phyloP scores from a whole-genome alignment of 1,140 invertebrate genomes.

The Pygmarrhopalites habei region DNA sequence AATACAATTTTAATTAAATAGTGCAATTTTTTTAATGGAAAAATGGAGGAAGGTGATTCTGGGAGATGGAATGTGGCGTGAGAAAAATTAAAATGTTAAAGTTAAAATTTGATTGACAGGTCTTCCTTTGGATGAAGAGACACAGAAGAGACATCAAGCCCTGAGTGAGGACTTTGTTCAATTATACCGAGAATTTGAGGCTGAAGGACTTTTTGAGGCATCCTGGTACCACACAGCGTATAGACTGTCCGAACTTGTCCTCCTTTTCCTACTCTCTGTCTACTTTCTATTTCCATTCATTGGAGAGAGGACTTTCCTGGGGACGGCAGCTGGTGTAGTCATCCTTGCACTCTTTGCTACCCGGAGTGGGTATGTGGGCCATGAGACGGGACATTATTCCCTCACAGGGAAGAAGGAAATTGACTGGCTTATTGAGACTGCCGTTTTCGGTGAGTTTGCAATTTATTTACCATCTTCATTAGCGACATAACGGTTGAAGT shows the following conservation, averaged over 20 bases:
- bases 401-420: slow-evolving; percentile 10
- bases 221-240: neutral
- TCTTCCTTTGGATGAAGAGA: neutral
- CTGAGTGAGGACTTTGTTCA: slow-evolving; percentile 1
- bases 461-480: no score
- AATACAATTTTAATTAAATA: neutral
- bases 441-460: slow-evolving; percentile 9
- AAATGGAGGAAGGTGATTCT: no score
- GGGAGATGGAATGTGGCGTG: no score
- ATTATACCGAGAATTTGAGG: neutral
- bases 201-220: neutral
- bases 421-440: slow-evolving; percentile 5
- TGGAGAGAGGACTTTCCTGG: neutral
- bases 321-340: neutral
- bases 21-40: no score
- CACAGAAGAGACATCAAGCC: neutral
- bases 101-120: no score
- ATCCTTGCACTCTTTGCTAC: neutral
- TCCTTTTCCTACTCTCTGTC: neutral
- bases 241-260: neutral
- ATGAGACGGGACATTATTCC: slow-evolving; percentile 19
- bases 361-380: neutral
- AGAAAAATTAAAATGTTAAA: no score
- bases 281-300: neutral
- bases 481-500: no score